Base-by-base conservation (phyloP, 2,797 vertebrate species). In the Pagetopsis macropterus region DNA sequence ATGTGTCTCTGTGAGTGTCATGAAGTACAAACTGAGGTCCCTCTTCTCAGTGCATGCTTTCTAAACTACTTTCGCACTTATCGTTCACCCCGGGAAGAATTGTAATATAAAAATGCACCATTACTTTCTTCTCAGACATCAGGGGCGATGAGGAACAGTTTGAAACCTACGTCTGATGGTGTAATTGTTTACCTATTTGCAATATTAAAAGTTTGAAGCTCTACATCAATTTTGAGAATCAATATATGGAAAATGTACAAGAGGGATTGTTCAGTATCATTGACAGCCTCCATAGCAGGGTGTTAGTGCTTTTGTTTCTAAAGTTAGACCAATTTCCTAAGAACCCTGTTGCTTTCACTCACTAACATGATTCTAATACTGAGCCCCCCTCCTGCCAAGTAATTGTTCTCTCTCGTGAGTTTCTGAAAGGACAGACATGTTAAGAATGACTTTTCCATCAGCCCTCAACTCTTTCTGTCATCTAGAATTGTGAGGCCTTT, bases 31-130 rank as follows among this genome's bases (percentile, higher is more conserved):
- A 49, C 41, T 79, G 27, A 76, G 76, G 70, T 27, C 16, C 57
- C 79, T 68, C 56, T 87, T 84, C 76, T 82, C 67, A 21, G 59
- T 4, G 48, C 21, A 45, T 68, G 52, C 72, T 83, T 77, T 69
- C 57, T 63, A 49, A 80, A 79, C 65, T 48, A 21, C 60, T 76
- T 44, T 59, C 15, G 0, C 27, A 48, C 55, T 78, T 56, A 27
- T 69, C 72, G 55, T 72, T 27, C 60, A 57, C 13, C 15, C 17
- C 33, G 27, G 46, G 37, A 67, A 58, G 63, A 62, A 52, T 2
- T n/a, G 7, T 40, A n/a, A 61, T 33, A 33, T 58, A 49, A 77
- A 68, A 62, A 78, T 46, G 37, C 45, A 49, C 11, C 5, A 31
- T 31, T 46, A 44, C 37, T 60, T 48, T 76, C 21, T 56, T 43